Evolutionary conservation across 2,113 vertebrate species (phyloP).

Genomic region (Strigops habroptila): DNA sequence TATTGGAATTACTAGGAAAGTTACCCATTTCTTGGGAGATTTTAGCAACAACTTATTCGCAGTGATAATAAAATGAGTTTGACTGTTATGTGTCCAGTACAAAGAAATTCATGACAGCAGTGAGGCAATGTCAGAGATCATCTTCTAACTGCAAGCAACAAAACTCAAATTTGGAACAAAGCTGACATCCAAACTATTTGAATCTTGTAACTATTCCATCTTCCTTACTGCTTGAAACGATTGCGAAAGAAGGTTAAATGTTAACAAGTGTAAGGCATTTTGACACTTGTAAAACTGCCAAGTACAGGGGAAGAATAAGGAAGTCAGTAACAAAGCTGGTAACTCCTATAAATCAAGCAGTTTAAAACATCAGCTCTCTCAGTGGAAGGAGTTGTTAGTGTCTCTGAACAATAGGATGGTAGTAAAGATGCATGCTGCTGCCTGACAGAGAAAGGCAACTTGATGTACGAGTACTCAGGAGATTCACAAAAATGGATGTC

Average conservation of each 20-base stretch:
- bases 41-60: constrained; percentile 12
- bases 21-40: neutral
- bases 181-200: neutral
- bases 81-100: constrained; percentile 17
- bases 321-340: neutral
- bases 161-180: constrained; percentile 37
- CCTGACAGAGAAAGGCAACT: neutral
- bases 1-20: neutral
- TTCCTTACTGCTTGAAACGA: neutral
- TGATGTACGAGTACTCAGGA: neutral
- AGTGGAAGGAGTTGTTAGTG: neutral
- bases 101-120: constrained; percentile 13
- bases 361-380: neutral
- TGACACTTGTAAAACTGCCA: neutral
- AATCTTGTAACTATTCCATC: neutral
- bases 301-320: neutral
- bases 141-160: neutral
- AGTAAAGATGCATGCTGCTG: neutral
- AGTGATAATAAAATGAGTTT: constrained; percentile 26
- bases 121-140: neutral
- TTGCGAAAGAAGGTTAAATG: neutral
- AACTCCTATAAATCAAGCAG: neutral
- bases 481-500: neutral
- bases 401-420: neutral
- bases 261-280: neutral